A percentile compares a stretch with the other conserved stretches of the same genome.
phyloP scores from a whole-genome alignment of 2,113 vertebrate genomes.

The Nesoenas mayeri region DNA sequence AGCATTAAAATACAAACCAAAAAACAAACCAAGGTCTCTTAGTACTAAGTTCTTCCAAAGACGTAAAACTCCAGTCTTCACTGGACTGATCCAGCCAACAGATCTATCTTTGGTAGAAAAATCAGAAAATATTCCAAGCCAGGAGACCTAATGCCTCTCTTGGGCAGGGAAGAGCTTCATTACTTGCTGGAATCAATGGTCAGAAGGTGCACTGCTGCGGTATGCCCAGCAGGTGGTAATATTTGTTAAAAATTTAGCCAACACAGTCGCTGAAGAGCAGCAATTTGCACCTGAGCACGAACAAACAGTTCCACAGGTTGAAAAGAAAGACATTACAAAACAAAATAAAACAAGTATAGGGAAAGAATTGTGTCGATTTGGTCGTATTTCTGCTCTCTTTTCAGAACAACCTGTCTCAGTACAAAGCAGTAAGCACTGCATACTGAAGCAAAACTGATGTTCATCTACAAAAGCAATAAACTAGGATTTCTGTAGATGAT shows the following conservation, averaged over 20 bases:
- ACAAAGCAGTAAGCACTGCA: background rate
- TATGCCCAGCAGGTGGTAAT: conserved; percentile 50
- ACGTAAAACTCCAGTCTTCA: background rate
- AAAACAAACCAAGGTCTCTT: background rate
- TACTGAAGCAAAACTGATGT: background rate
- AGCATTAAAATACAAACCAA: background rate
- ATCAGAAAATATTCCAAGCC: background rate
- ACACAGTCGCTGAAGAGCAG: background rate
- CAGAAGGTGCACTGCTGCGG: background rate
- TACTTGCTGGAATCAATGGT: accelerated
- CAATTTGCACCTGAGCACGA: background rate
- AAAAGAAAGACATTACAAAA: background rate
- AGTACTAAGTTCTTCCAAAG: background rate
- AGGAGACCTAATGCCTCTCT: background rate
- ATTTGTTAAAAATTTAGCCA: conserved; percentile 51
- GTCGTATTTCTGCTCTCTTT: background rate
- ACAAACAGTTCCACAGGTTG: background rate
- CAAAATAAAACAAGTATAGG: background rate
- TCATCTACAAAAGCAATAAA: background rate
- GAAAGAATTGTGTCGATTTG: background rate
- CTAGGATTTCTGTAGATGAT: background rate
- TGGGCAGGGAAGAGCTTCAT: accelerated
- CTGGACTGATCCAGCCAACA: background rate
- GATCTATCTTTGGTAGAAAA: background rate
- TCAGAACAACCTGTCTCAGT: background rate